Evolutionary conservation across 1,140 invertebrate species (phyloP).

Genomic region (Drosophila truncata): DNA sequence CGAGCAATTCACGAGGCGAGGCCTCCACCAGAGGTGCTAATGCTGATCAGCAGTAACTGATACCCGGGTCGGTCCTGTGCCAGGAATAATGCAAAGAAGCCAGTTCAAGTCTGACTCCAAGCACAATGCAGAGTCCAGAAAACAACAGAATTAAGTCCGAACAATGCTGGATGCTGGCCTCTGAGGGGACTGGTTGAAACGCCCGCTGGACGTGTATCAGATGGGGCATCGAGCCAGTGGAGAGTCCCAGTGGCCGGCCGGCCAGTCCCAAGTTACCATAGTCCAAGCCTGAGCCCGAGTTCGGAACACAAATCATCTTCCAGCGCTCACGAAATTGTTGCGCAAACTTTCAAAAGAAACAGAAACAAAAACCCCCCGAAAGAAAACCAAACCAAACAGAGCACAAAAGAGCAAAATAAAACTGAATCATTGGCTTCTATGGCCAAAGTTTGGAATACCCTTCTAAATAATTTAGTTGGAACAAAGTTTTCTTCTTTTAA

Average conservation of each 20-base stretch:
- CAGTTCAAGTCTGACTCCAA: conserved; percentile 36
- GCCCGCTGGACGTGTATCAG: conserved; percentile 82
- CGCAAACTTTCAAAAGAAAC: conserved; percentile 76
- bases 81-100: conserved; percentile 79
- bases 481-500: not conserved
- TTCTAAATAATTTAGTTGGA: conserved; percentile 16
- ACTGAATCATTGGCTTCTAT: conserved; percentile 2
- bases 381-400: conserved; percentile 40
- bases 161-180: conserved; percentile 30
- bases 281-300: conserved; percentile 46
- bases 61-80: conserved; percentile 41
- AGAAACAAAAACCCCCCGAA: conserved; percentile 45
- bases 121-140: conserved; percentile 55
- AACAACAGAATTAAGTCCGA: conserved; percentile 73
- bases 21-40: conserved; percentile 77
- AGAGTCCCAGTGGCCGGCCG: conserved; percentile 36
- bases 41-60: conserved; percentile 82
- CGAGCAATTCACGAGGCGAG: conserved; percentile 76
- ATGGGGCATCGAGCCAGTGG: conserved; percentile 63
- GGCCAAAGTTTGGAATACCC: conserved; percentile 19
- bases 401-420: conserved; percentile 22
- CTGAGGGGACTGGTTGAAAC: conserved; percentile 59
- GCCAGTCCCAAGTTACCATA: conserved; percentile 28
- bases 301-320: conserved; percentile 82
- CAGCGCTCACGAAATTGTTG: conserved; percentile 84